Base-by-base conservation (phyloP, 2,797 vertebrate genomes). In the Parauchenoglanis ngamensis region DNA sequence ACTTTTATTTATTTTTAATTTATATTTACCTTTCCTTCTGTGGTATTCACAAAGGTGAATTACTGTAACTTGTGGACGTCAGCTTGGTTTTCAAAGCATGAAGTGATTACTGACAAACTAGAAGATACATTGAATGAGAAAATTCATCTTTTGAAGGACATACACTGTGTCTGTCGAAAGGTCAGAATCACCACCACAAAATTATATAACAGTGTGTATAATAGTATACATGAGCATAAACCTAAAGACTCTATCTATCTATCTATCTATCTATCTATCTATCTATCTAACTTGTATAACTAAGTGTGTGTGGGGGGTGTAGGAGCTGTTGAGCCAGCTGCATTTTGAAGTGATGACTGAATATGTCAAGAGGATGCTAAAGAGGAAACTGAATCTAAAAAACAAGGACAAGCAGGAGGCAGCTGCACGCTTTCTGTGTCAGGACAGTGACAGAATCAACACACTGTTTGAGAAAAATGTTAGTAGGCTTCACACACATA, bases 291-390 rank as follows among this genome's bases (percentile, higher is more conserved):
- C 67, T 25, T 72, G 1, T 8, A 8, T 67, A 28, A 79, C 12
- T 87, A 15, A 13, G 4, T 72, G 67, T 70, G 65, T 35, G 65
- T 35, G 67, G 3, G 40, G 31, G 89, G 31, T 89, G 83, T 85
- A 97, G 97, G 94, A 92, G 28, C 90, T 98, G 0, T 0, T 97
- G 46, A 91, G 89, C 59, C 92, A 88, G 4, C 91, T 98, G 35
- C 96, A 98, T 0, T 3, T 94, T 83, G 92, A 93, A 31, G 89
- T 98, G 90, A 95, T 96, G 78, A 94, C 93, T 65, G 94, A 95
- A 63, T 97, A 98, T 82, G 94, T 97, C 0, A 88, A 88, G 84
- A 95, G 93, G 88, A 94, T 97, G 90, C 89, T 98, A 91, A 97
- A 95, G 93, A 95, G 88, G 87, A 94, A 94, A 86, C 88, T 96